A percentile compares a stretch with the other conserved stretches of the same genome.
Evolutionary conservation across 2,113 vertebrate genomes (phyloP).

Genomic region (Syrmaticus mikado): DNA sequence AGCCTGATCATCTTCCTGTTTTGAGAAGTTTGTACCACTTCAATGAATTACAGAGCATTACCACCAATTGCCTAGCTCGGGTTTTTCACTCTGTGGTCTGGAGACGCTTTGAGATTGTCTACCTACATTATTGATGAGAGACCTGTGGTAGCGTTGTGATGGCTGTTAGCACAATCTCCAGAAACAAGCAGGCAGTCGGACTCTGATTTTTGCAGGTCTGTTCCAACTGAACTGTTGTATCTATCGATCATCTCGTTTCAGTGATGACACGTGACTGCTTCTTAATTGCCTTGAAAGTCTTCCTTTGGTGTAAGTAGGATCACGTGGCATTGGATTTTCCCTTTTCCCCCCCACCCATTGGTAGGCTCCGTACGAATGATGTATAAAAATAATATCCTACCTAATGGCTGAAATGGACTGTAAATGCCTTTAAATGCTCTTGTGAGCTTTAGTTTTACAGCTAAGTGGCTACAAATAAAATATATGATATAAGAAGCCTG

Average conservation of each 20-base stretch:
- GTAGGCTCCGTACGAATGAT: not conserved
- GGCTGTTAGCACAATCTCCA: not conserved
- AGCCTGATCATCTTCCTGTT: not conserved
- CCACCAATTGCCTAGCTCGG: not conserved
- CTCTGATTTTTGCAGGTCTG: not conserved
- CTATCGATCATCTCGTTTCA: not conserved
- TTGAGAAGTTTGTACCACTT: not conserved
- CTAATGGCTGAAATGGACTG: conserved; percentile 6
- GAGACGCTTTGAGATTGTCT: not conserved
- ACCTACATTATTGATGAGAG: not conserved
- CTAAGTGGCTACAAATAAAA: conserved; percentile 24
- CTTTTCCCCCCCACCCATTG: not conserved
- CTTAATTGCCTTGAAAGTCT: not conserved
- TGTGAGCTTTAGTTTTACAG: not conserved
- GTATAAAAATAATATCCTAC: not conserved
- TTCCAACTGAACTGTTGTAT: not conserved
- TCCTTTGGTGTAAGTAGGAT: not conserved
- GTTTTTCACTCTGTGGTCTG: not conserved
- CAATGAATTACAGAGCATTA: not conserved
- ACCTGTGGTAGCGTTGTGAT: not conserved
- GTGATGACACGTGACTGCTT: not conserved
- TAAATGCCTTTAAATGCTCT: conserved; percentile 38
- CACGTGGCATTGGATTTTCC: not conserved
- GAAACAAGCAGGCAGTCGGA: not conserved
- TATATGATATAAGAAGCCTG: conserved; percentile 34